Base-by-base conservation (phyloP, 2,797 vertebrate genomes). In the Mastacembelus armatus region DNA sequence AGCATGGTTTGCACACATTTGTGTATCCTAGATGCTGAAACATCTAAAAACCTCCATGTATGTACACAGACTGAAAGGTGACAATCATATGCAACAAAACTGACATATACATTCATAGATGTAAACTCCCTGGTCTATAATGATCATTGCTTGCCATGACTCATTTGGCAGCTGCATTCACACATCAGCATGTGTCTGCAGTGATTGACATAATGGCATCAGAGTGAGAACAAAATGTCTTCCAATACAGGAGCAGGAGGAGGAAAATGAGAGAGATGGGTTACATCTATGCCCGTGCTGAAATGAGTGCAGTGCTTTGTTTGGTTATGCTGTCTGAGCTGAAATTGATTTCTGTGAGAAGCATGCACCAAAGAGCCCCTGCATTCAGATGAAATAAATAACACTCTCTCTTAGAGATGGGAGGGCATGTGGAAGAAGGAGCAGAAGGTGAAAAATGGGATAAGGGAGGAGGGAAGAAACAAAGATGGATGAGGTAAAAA, bases 151-250 rank as follows among this genome's bases (percentile, higher is more conserved):
- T 85, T 76, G 70, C 77, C 73, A 82, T 88, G 85, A 83, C 71
- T 85, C 89, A 88, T 91, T 91, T 89, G 89, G 83, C 85, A 82
- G 85, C 86, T 83, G 87, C 87, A 75, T 88, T 92, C 88, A 90
- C 91, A 92, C 90, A 88, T 91, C 86, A 89, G 74, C 88, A 85
- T 85, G 84, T 63, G 87, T 83, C 87, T 85, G 78, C 67, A 52
- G 80, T 92, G 92, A 92, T 88, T 91, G 92, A 91, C 92, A 92
- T 89, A 89, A 92, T 91, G 88, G 86, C 83, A 83, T 90, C 80
- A 84, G 90, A 89, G 89, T 81, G 88, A 91, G 89, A 93, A 93
- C 90, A 93, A 93, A 92, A 94, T 93, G 91, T 93, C 91, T 90
- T 78, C 89, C 84, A 78, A 86, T 85, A 78, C 84, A 86, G 84